Base-by-base conservation (phyloP, 1,140 invertebrate genomes). In the Drosophila rhopaloa region DNA sequence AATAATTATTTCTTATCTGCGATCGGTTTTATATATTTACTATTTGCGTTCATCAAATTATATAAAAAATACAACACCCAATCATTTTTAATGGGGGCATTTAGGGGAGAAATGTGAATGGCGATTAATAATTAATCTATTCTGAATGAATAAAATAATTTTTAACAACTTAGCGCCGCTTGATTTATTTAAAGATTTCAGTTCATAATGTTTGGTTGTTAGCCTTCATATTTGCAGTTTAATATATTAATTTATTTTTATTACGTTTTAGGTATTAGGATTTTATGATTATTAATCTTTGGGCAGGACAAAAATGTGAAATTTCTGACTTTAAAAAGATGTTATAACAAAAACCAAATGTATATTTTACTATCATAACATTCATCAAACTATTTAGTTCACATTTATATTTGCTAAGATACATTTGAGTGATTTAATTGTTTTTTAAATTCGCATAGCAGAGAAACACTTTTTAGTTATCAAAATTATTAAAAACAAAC, bases 1-100 rank as follows among this genome's bases (percentile, higher is more conserved):
- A 19, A 38, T 35, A 67, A 66, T 66, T 68, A 54, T 11, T 32
- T 10, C 60, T 68, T 68, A 68, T 68, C 65, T 14, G 13, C 13
- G 1, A 53, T 44, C 38, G 35, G 29, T 35, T 46, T 1, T 10
- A 27, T 46, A 63, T 43, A 62, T 9, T 24, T 43, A 24, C 35
- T 43, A 50, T 48, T 50, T 67, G 5, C 24, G 24, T 24, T 2
- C 24, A 24, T 24, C 24, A 24, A 24, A 24, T 24, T 24, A 24
- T 48, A 44, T 67, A 4, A 16, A 51, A 51, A 37, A 32, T 41
- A 24, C 53, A n/a, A 16, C 50, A 53, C 50, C 50, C 37, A 53
- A 53, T 53, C 50, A 53, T 19, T 41, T 41, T 62, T 58, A 59
- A 43, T 62, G 58, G 54, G 60, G 54, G 14, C 54, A 62, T 32